A percentile compares a stretch with the other conserved stretches of the same genome.
phyloP scores from a whole-genome alignment of 2,113 vertebrate genomes.

The Bubo blakistoni region DNA sequence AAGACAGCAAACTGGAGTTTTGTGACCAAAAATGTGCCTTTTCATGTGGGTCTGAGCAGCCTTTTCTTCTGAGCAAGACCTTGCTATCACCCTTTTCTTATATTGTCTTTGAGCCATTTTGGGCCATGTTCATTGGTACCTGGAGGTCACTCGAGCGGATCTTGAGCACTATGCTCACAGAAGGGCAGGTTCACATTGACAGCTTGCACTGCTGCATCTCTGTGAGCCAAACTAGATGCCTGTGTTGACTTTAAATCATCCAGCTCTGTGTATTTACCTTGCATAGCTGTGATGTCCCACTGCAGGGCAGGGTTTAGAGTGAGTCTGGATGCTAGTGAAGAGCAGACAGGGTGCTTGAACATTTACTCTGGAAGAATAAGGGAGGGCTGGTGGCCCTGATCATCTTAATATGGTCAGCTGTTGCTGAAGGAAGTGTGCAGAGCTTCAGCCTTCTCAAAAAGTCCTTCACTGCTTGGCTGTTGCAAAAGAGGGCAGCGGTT shows the following conservation, averaged over 20 bases:
- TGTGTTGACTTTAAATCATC: neutral
- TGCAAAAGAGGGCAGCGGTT: neutral
- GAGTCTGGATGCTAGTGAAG: neutral
- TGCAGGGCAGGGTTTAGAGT: neutral
- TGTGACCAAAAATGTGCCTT: neutral
- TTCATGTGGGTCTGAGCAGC: neutral
- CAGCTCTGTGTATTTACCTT: neutral
- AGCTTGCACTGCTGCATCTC: neutral
- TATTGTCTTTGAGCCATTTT: neutral
- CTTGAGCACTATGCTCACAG: neutral
- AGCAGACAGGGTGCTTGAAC: neutral
- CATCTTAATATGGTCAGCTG: neutral
- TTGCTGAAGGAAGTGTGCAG: neutral
- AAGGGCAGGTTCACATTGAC: neutral
- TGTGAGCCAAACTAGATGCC: neutral
- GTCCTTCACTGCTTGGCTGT: neutral
- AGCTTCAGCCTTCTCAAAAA: neutral
- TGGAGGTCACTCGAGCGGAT: neutral
- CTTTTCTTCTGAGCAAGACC: neutral
- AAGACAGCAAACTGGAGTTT: neutral
- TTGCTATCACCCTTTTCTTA: neutral
- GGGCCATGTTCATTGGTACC: neutral
- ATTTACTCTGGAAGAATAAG: neutral
- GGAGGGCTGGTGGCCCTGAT: neutral
- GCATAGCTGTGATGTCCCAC: neutral